These are phyloP conservation scores for Xyrichtys novacula DNA, from an alignment of 2,797 vertebrate genomes.

Conservation along the genomic window DNA sequence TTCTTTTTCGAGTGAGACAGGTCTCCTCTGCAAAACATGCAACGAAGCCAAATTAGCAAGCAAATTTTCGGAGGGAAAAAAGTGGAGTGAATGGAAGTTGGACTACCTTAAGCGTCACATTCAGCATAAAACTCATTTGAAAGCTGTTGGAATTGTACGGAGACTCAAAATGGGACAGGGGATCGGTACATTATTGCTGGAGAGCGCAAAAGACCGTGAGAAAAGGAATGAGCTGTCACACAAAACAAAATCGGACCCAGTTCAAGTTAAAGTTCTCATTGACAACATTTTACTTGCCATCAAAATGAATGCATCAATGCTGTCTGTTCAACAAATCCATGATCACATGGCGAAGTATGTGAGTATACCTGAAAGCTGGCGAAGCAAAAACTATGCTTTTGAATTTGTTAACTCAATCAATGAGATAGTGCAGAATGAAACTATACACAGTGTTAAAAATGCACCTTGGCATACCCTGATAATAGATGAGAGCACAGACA, in stretches of 20 bases:
- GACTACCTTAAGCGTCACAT: slow-evolving; percentile 17
- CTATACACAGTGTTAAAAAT: slow-evolving; percentile 32
- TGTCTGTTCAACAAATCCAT: slow-evolving; percentile 35
- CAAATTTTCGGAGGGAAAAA: slow-evolving; percentile 28
- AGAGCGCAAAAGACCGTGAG: slow-evolving; percentile 29
- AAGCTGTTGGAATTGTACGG: slow-evolving; percentile 47
- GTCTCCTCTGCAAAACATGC: slow-evolving; percentile 44
- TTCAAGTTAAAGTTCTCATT: slow-evolving; percentile 57
- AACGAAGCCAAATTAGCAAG: slow-evolving; percentile 41
- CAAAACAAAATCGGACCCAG: slow-evolving; percentile 31
- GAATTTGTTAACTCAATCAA: slow-evolving; percentile 34
- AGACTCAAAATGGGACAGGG: slow-evolving; percentile 36
- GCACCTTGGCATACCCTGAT: slow-evolving; percentile 18
- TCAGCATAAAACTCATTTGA: slow-evolving; percentile 48
- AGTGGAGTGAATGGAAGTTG: slow-evolving; percentile 51
- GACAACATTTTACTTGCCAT: slow-evolving; percentile 45
- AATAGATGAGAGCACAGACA: slow-evolving; percentile 42
- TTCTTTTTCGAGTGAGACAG: slow-evolving; percentile 39
- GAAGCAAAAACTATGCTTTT: slow-evolving; percentile 48
- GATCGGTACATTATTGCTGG: slow-evolving; percentile 39
- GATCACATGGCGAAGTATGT: slow-evolving; percentile 39
- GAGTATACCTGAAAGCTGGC: slow-evolving; percentile 44
- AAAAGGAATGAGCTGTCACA: slow-evolving; percentile 46
- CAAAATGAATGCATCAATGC: slow-evolving; percentile 54
- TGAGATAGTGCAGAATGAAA: slow-evolving; percentile 25